phyloP scores from a whole-genome alignment of 2,888 invertebrate genomes.

The Tinea trinotella region DNA sequence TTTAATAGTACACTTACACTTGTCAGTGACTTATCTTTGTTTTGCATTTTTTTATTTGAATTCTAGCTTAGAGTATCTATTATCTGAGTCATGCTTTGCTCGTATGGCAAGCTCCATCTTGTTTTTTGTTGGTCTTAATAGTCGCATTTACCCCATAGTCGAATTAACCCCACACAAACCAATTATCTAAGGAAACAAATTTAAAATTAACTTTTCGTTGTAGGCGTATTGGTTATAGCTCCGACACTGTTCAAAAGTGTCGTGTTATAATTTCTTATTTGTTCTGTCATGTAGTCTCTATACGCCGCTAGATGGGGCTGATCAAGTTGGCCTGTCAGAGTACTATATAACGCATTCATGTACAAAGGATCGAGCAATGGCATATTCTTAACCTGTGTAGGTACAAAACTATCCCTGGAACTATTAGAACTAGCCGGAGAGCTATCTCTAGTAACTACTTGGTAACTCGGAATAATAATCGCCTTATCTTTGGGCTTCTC shows the following conservation, averaged over 20 bases:
- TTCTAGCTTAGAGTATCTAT: no score
- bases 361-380: constrained; percentile 54
- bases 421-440: constrained; percentile 43
- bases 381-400: constrained; percentile 21
- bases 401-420: constrained; percentile 31
- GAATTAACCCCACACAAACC: no score
- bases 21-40: no score
- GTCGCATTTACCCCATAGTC: no score
- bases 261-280: constrained; percentile 48
- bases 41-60: no score
- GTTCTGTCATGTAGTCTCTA: constrained; percentile 52
- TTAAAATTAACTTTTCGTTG: constrained; percentile 48
- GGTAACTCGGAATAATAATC: constrained; percentile 51
- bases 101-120: no score
- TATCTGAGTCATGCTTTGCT: no score
- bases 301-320: constrained; percentile 56
- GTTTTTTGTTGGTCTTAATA: no score
- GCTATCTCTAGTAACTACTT: constrained; percentile 40
- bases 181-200: background rate
- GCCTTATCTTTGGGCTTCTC: constrained; percentile 26
- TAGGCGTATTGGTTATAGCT: constrained; percentile 39
- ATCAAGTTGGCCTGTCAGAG: constrained; percentile 52
- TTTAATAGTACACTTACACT: no score
- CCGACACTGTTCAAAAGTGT: constrained; percentile 47
- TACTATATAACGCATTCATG: constrained; percentile 51